A percentile compares a stretch with the other conserved stretches of the same genome.
phyloP scores from a whole-genome alignment of 2,797 vertebrate genomes.

The Melanotaenia pygmaea region DNA sequence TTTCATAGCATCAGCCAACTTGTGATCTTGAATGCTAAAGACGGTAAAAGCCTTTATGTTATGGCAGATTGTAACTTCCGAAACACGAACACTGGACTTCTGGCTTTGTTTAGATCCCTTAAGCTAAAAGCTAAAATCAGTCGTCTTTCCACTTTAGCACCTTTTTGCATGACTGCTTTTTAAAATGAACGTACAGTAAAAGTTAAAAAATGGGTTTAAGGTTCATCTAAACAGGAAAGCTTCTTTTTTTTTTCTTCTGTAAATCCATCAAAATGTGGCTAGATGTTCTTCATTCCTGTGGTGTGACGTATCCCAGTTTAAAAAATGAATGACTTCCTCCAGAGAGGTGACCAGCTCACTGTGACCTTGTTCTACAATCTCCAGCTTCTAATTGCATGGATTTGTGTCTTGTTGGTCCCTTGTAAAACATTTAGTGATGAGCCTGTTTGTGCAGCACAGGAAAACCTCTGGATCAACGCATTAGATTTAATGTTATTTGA shows the following conservation, averaged over 20 bases:
- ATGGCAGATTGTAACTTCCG: constrained; percentile 20
- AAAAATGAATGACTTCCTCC: constrained; percentile 42
- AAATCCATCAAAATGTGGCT: neutral
- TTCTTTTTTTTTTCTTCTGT: neutral
- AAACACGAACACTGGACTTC: constrained; percentile 11
- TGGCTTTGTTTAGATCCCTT: constrained; percentile 11
- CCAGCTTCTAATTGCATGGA: constrained; percentile 31
- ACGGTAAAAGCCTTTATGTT: constrained; percentile 26
- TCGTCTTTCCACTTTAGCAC: neutral
- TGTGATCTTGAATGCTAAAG: constrained; percentile 22
- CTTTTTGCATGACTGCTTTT: neutral
- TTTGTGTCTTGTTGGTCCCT: constrained; percentile 18
- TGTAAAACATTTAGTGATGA: constrained; percentile 34
- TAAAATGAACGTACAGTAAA: neutral
- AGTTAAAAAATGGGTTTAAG: neutral
- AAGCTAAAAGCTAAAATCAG: neutral
- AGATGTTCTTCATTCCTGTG: constrained; percentile 8
- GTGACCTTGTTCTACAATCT: constrained; percentile 50
- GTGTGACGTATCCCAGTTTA: constrained; percentile 4
- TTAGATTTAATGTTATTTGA: constrained; percentile 51
- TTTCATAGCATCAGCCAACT: constrained; percentile 38
- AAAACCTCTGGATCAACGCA: constrained; percentile 39
- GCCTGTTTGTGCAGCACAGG: constrained; percentile 44
- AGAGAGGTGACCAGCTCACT: constrained; percentile 22
- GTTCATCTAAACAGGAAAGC: neutral